phyloP scores from a whole-genome alignment of 2,797 vertebrate species.

The Rhinichthys osculus region DNA sequence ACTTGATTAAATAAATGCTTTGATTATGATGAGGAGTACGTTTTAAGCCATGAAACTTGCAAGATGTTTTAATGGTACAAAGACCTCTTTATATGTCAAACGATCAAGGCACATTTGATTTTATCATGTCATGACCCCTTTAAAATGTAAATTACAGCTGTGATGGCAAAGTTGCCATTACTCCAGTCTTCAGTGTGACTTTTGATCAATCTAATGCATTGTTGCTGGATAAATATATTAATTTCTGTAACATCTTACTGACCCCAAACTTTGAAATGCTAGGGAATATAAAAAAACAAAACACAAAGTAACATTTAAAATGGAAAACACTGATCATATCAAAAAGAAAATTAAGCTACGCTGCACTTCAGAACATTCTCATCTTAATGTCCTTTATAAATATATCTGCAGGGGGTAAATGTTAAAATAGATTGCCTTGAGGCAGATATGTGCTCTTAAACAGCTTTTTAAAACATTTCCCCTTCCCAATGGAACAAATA shows the following conservation, averaged over 20 bases:
- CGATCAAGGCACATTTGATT: not conserved
- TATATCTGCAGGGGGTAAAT: slow-evolving; percentile 37
- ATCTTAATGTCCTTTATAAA: slow-evolving; percentile 33
- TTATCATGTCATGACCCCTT: not conserved
- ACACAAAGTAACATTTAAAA: not conserved
- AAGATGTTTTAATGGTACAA: not conserved
- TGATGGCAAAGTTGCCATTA: not conserved
- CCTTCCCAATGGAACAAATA: slow-evolving; percentile 39
- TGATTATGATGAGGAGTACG: not conserved
- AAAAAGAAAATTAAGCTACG: not conserved
- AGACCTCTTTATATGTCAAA: not conserved
- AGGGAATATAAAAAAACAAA: not conserved
- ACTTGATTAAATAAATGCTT: not conserved
- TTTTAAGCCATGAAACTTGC: not conserved
- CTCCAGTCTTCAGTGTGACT: not conserved
- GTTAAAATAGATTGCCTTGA: slow-evolving; percentile 32
- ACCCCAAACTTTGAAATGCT: not conserved
- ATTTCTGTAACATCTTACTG: not conserved
- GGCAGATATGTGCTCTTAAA: slow-evolving; percentile 29
- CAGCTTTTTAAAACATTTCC: slow-evolving; percentile 47
- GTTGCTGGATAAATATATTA: not conserved
- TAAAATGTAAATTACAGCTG: slow-evolving; percentile 3
- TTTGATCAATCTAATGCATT: not conserved
- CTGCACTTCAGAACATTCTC: not conserved
- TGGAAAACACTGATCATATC: not conserved